These are phyloP conservation scores for Drosophila serrata DNA, from an alignment of 1,140 invertebrate species.

Conservation along the genomic window DNA sequence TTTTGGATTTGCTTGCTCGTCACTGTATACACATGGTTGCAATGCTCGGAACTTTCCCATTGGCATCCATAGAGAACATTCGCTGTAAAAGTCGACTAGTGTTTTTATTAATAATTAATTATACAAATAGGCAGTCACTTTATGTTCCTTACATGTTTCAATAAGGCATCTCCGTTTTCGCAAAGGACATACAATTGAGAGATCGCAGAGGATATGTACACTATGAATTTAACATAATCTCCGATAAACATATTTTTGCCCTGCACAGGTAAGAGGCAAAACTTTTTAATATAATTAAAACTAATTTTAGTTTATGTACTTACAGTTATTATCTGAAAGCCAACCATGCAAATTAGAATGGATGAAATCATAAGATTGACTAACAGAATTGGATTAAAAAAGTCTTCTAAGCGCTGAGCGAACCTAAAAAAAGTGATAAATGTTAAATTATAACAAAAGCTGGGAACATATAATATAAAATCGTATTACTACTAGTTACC, in stretches of 20 bases:
- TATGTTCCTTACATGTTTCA: slow-evolving; percentile 61
- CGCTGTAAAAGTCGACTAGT: slow-evolving; percentile 66
- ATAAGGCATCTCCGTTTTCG: slow-evolving; percentile 74
- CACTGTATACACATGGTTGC: not conserved
- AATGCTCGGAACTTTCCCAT: slow-evolving; percentile 52
- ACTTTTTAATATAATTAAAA: not conserved
- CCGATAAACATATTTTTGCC: slow-evolving; percentile 78
- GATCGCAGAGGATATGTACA: slow-evolving; percentile 74
- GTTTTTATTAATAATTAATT: not conserved
- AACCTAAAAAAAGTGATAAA: slow-evolving; percentile 49
- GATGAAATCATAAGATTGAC: slow-evolving; percentile 78
- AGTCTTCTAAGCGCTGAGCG: slow-evolving; percentile 62
- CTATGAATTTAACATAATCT: slow-evolving; percentile 76
- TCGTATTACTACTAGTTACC: slow-evolving; percentile 15
- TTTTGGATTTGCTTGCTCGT: slow-evolving; percentile 52
- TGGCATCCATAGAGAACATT: slow-evolving; percentile 68
- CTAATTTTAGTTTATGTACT: slow-evolving; percentile 9
- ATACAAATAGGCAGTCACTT: not conserved
- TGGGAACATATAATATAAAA: too few species aligned
- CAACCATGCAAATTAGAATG: slow-evolving; percentile 81
- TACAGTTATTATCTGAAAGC: slow-evolving; percentile 82
- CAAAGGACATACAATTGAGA: slow-evolving; percentile 79
- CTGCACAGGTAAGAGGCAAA: slow-evolving; percentile 14
- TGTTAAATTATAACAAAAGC: not conserved
- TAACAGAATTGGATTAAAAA: slow-evolving; percentile 80